phyloP scores from a whole-genome alignment of 2,797 vertebrate species.

The Bradypus variegatus region DNA sequence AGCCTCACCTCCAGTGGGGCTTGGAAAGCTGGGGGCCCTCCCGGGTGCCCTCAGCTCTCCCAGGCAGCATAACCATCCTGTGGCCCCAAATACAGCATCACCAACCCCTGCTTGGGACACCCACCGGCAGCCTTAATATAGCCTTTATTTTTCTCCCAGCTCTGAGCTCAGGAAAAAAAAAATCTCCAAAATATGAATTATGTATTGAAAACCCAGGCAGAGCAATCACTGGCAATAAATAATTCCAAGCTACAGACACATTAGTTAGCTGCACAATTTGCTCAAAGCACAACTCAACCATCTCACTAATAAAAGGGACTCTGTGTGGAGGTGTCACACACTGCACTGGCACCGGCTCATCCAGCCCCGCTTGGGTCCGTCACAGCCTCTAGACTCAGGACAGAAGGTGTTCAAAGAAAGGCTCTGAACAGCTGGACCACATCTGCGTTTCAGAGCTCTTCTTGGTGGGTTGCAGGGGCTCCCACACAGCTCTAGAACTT shows the following conservation, averaged over 20 bases:
- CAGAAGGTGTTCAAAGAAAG: accelerated
- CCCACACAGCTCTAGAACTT: neutral
- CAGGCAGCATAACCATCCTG: accelerated
- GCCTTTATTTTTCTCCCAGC: neutral
- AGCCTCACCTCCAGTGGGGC: neutral
- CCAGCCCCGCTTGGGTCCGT: accelerated
- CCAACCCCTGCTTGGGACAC: neutral
- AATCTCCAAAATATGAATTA: conserved; percentile 65
- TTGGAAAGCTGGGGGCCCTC: neutral
- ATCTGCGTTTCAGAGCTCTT: accelerated
- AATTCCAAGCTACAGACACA: conserved; percentile 62
- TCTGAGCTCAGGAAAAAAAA: conserved; percentile 3
- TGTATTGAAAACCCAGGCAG: conserved; percentile 63
- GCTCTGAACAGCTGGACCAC: accelerated
- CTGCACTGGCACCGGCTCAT: too few species aligned
- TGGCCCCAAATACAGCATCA: accelerated
- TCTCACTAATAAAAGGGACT: neutral
- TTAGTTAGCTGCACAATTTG: conserved; percentile 37
- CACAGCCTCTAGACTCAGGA: accelerated
- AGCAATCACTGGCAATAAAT: conserved; percentile 67
- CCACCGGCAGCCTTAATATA: accelerated
- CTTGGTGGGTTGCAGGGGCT: accelerated
- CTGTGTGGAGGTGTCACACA: too few species aligned
- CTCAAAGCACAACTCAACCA: conserved; percentile 26
- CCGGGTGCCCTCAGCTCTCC: accelerated